Conservation (phyloP, 2,113 vertebrate species). For the Pelecanoides urinatrix region DNA sequence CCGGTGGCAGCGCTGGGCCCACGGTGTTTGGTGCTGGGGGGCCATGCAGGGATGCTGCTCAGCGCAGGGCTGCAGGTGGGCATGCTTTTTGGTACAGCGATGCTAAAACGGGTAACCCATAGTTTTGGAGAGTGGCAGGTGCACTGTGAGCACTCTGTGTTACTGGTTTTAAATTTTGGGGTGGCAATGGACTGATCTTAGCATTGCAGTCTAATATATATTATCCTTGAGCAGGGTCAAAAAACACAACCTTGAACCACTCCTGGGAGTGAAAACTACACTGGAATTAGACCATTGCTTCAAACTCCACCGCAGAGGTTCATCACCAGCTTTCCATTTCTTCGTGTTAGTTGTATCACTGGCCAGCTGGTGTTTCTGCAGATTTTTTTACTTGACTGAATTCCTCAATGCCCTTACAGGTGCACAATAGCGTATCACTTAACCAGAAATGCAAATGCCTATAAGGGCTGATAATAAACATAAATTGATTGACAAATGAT, state of each 20-base stretch:
- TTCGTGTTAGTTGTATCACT: neutral
- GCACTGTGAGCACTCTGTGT: neutral
- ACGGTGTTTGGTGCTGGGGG: rapidly evolving
- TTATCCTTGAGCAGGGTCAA: neutral
- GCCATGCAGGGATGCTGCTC: neutral
- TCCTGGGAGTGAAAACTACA: neutral
- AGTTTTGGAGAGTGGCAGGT: neutral
- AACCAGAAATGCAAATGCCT: neutral
- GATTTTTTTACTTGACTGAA: conserved; percentile 23
- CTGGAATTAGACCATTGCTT: neutral
- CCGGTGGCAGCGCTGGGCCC: neutral
- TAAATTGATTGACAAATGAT: neutral
- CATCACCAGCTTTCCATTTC: neutral
- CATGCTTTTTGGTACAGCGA: neutral
- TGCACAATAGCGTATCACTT: neutral
- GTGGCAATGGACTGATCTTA: neutral
- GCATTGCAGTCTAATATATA: neutral
- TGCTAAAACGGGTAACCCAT: neutral
- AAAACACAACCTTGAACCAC: neutral
- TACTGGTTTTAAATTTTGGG: neutral
- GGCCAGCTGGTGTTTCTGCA: conserved; percentile 22
- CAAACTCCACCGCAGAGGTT: neutral
- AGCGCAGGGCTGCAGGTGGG: neutral
- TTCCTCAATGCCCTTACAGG: neutral
- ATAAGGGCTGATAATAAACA: neutral